These are phyloP conservation scores for Caenorhabditis uteleia DNA, from an alignment of 2,888 invertebrate species.

Conservation along the genomic window DNA sequence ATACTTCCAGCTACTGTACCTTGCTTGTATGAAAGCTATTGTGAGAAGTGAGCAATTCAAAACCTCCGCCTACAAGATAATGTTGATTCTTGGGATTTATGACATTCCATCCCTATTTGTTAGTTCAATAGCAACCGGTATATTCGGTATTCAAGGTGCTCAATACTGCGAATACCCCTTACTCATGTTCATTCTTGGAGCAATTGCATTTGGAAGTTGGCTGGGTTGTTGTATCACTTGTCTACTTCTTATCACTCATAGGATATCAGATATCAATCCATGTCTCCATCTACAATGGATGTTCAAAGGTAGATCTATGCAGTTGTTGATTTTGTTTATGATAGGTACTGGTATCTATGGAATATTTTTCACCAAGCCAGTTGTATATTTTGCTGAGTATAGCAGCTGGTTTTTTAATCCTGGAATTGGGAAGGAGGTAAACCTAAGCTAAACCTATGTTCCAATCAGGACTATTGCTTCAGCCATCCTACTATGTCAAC, in stretches of 20 bases:
- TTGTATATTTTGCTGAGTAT: too few species aligned
- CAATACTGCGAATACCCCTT: constrained; percentile 18
- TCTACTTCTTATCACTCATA: constrained; percentile 7
- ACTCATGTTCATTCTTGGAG: constrained; percentile 7
- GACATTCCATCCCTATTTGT: constrained; percentile 16
- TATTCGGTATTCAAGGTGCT: constrained; percentile 2
- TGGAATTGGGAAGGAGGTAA: too few species aligned
- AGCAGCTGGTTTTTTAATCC: too few species aligned
- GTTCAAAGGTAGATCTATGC: too few species aligned
- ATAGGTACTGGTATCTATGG: too few species aligned
- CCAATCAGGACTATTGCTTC: too few species aligned
- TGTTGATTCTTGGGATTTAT: constrained; percentile 13
- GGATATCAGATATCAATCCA: constrained; percentile 6
- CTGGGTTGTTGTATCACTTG: constrained; percentile 18
- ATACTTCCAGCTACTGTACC: constrained; percentile 14
- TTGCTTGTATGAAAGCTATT: constrained; percentile 14
- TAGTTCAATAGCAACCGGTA: constrained; percentile 15
- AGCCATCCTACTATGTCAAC: too few species aligned
- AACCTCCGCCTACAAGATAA: constrained; percentile 8
- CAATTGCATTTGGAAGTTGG: constrained; percentile 13
- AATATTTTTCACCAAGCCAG: too few species aligned
- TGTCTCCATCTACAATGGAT: background rate
- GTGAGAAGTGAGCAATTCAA: background rate
- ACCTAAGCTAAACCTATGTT: too few species aligned
- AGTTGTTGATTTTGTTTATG: too few species aligned